Base-by-base conservation (phyloP, 2,888 invertebrate species). In the Chaetogeoica ovagalla region DNA sequence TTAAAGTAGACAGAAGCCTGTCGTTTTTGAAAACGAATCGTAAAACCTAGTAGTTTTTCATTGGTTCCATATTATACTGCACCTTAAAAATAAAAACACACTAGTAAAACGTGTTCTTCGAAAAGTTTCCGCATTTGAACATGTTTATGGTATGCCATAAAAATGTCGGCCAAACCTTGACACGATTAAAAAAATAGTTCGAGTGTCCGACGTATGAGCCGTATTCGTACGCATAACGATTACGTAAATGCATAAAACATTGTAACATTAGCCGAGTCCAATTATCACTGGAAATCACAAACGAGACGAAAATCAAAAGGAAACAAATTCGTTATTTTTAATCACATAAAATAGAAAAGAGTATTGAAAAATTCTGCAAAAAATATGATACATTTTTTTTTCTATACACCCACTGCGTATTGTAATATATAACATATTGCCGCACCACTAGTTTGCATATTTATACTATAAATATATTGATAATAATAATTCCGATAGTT, bases 81-180 rank as follows among this genome's bases (percentile, higher is more conserved):
- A 63, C 30, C 63, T 74, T 63, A 17, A 55, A 55, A 74, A 55
- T 37, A 63, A 62, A 74, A 74, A 37, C 11, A 37, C 9, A 21
- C 52, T 11, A 43, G 23, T 9, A 15, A 74, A 63, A 63, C 55
- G 19, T 30, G 37, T 52, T 63, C n/a, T 52, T 30, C 17, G 4
- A 17, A 63, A 74, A 74, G 63, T 74, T 74, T 74, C 8, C 30
- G 52, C 73, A 55, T 74, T 74, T 39, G 7, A 21, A 52, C 63
- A 19, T n/a, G 17, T 63, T 74, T 74, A 74, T 17, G 13, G 52
- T 55, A 6, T 21, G n/a, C 39, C 37, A 55, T 74, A 74, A 74
- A 74, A 74, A 65, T 15, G 55, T 55, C 55, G 55, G 11, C 55
- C 21, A 17, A 55, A 74, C 74, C 74, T 65, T 65, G 74, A 74